Conservation (phyloP, 2,797 vertebrate species). For the Galaxias olidus region DNA sequence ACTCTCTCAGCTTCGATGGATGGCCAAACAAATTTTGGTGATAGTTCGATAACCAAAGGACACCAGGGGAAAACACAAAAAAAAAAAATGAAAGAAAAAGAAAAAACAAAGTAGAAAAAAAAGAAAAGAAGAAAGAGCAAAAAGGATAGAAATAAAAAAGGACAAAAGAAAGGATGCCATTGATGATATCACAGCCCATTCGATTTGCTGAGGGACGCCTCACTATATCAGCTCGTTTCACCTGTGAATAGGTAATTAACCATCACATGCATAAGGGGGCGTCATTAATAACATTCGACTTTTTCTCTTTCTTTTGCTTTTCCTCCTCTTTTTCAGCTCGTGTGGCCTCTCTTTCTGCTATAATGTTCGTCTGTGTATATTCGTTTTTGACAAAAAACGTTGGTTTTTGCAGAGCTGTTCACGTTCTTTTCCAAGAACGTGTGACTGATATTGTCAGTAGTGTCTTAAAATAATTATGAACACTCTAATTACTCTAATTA, state of each 20-base stretch:
- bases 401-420: no score
- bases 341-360: no score
- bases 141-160: conserved; percentile 52
- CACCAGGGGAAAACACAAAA: conserved; percentile 73
- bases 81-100: no score
- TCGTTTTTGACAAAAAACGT: conserved; percentile 4
- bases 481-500: no score
- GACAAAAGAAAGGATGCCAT: conserved; percentile 73
- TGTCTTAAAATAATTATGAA: no score
- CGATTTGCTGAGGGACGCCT: conserved; percentile 78
- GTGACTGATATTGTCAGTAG: no score
- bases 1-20: conserved; percentile 76
- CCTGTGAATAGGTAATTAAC: conserved; percentile 99
- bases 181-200: conserved; percentile 92
- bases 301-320: conserved; percentile 71
- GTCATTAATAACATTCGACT: conserved; percentile 96
- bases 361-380: conserved; percentile 6
- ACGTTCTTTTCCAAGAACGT: no score
- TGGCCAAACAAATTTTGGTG: conserved; percentile 93
- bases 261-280: conserved; percentile 85
- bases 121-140: conserved; percentile 62
- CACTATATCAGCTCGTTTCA: conserved; percentile 96
- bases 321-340: no score
- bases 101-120: conserved; percentile 58
- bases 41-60: conserved; percentile 95